Percentiles rank a stretch among this genome's conserved stretches.
Conservation (phyloP, 2,888 invertebrate species). For the Cynaeus angustus region DNA sequence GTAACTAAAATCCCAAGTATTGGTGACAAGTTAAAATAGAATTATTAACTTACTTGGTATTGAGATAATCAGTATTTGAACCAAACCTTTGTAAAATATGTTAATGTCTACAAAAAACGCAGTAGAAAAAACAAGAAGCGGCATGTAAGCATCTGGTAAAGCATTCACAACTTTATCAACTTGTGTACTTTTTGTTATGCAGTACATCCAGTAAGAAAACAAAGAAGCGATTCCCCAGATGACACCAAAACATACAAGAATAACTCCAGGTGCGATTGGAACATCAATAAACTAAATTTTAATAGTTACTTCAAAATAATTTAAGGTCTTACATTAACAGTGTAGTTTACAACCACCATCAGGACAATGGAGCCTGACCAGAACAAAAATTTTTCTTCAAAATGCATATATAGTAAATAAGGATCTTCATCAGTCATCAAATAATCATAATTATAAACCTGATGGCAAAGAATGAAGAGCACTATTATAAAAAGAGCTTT, state of each 20-base stretch:
- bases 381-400: slow-evolving; percentile 3
- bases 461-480: background rate
- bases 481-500: background rate
- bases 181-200: background rate
- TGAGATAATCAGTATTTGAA: background rate
- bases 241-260: background rate
- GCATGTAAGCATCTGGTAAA: background rate
- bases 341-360: background rate
- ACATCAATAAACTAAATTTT: background rate
- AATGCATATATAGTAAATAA: background rate
- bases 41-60: background rate
- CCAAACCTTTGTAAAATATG: background rate
- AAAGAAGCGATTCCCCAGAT: slow-evolving; percentile 1
- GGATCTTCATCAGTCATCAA: background rate
- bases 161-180: background rate
- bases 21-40: no score
- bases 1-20: background rate
- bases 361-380: background rate
- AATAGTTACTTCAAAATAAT: background rate
- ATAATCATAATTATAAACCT: background rate
- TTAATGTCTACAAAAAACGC: background rate
- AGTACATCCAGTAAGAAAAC: background rate
- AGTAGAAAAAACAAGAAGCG: background rate
- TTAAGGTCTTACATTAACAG: background rate
- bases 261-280: background rate